Conservation (phyloP, 2,113 vertebrate species). For the Piaya cayana region DNA sequence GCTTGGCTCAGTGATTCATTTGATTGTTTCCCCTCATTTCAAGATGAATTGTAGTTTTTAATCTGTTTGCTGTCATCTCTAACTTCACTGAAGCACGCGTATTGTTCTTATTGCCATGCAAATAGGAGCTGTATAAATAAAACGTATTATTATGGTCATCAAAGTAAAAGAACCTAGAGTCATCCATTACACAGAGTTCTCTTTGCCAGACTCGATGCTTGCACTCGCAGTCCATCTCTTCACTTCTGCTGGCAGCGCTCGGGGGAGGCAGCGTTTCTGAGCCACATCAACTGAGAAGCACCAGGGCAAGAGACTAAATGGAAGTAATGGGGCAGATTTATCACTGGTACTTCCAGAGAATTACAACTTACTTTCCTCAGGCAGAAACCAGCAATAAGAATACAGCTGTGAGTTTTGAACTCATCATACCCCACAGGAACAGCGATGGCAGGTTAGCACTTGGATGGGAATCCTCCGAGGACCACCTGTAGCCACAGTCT, state of each 20-base stretch:
- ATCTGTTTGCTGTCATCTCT: slow-evolving; percentile 56
- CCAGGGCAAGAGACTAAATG: not conserved
- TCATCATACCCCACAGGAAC: not conserved
- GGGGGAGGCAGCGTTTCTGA: accelerated
- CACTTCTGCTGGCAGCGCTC: not conserved
- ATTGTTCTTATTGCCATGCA: slow-evolving; percentile 48
- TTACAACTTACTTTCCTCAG: not conserved
- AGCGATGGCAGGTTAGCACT: not conserved
- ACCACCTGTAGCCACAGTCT: not conserved
- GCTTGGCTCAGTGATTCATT: slow-evolving; percentile 54
- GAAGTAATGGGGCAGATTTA: not conserved
- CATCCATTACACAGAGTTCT: not conserved
- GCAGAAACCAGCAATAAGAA: not conserved
- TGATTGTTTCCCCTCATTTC: slow-evolving; percentile 39
- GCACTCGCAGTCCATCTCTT: not conserved
- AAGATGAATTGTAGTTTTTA: slow-evolving; percentile 61
- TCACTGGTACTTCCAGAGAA: not conserved
- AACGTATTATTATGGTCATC: slow-evolving; percentile 40
- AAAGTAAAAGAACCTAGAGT: slow-evolving; percentile 7
- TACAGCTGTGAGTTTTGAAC: not conserved
- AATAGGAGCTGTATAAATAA: slow-evolving; percentile 56
- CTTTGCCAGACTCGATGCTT: not conserved
- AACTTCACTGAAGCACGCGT: slow-evolving; percentile 57
- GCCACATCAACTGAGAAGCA: accelerated
- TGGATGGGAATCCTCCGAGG: not conserved